Base-by-base conservation (phyloP, 2,113 vertebrate species). In the Mastomys coucha region DNA sequence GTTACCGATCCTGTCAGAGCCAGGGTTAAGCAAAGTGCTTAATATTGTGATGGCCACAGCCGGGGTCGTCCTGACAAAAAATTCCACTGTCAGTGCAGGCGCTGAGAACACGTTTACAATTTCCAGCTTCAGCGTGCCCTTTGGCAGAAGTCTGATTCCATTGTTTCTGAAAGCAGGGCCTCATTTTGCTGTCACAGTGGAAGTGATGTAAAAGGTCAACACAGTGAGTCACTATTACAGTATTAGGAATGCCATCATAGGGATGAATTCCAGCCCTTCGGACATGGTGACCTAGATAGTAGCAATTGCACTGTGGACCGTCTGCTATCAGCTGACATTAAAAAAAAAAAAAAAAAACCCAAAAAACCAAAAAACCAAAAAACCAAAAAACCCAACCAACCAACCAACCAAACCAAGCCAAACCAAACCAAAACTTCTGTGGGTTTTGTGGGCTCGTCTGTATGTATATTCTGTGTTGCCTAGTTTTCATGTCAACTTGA, bases 151-250 rank as follows among this genome's bases (percentile, higher is more conserved):
- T 96, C 93, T 81, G 88, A 96, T 93, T 58, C 14, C 0, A 58
- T 73, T 60, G 60, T 91, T 93, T 95, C 7, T 56, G 80, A 96
- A 97, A 96, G 63, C 20, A 84, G 95, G 1, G 24, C 17, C 39
- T 36, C 60, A 56, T 13, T 76, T 51, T 73, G 42, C 13, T 72
- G 56, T 53, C 73, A 9, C 4, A 39, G 60, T 2, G 28, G 58
- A 67, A 76, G 13, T 13, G 45, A 88, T 89, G 69, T n/a, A 42
- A 80, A 95, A 51, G 58, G 7, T 36, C 36, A 60, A 60, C 39
- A 8, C 67, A 33, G 42, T 11, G 60, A 78, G 76, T 86, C 60
- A 63, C 36, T n/a, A 26, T 65, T n/a, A 33, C 4, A 87, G 49
- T 42, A 73, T 82, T 93, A 91, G 45, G 58, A 73, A 67, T 89